Evolutionary conservation across 1,140 invertebrate genomes (phyloP).

Genomic region (Drosophila quadrilineata): DNA sequence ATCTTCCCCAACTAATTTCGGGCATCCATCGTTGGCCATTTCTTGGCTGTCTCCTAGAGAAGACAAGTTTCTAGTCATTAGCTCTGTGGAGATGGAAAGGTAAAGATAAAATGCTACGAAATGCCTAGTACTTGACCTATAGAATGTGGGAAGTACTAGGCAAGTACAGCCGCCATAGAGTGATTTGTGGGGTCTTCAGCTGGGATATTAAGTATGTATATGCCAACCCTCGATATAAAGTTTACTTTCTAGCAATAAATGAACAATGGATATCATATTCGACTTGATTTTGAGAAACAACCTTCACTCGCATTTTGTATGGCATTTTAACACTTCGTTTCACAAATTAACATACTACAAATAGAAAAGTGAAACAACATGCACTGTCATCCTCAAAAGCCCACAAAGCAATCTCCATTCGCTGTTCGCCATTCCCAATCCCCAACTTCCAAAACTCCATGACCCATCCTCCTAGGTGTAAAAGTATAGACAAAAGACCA

Average conservation of each 20-base stretch:
- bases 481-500: conserved; percentile 33
- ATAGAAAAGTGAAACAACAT: conserved; percentile 8
- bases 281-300: no score
- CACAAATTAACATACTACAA: conserved; percentile 56
- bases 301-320: conserved; percentile 46
- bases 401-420: no score
- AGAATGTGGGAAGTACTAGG: no score
- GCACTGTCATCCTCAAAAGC: conserved; percentile 45
- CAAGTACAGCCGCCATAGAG: no score
- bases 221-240: no score
- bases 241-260: no score
- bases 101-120: conserved; percentile 45
- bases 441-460: not conserved
- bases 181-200: no score
- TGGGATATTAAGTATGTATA: no score
- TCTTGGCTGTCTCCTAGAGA: conserved; percentile 6
- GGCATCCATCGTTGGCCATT: conserved; percentile 34
- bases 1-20: no score
- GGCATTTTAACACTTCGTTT: conserved; percentile 44
- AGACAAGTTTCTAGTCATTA: conserved; percentile 51
- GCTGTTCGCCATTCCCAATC: not conserved
- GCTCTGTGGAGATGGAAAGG: conserved; percentile 45
- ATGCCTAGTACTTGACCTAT: conserved; percentile 1
- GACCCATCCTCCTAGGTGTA: not conserved
- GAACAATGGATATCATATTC: no score